phyloP scores from a whole-genome alignment of 2,113 vertebrate species.

The Terrapene triunguis region DNA sequence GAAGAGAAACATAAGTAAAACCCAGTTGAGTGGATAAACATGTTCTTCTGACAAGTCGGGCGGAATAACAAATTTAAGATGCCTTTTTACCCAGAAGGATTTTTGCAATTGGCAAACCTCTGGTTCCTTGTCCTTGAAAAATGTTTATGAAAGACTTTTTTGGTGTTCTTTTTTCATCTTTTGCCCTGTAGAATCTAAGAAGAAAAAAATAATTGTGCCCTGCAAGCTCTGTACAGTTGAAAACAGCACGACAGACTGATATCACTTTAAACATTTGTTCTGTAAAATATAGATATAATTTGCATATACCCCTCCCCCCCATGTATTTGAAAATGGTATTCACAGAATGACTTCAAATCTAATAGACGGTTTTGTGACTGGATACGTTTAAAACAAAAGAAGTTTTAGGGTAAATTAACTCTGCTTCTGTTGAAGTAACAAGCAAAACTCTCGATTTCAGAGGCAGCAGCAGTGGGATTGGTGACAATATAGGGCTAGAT shows the following conservation, averaged over 20 bases:
- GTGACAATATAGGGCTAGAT: background rate
- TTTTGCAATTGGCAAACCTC: slow-evolving; percentile 37
- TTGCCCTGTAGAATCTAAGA: background rate
- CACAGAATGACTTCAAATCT: background rate
- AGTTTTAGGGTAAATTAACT: background rate
- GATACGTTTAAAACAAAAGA: background rate
- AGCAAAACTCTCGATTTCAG: background rate
- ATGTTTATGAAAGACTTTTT: background rate
- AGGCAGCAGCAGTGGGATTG: background rate
- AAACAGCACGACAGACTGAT: background rate
- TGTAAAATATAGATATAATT: background rate
- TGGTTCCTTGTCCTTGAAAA: slow-evolving; percentile 38
- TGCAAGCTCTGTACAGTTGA: background rate
- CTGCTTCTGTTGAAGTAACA: background rate
- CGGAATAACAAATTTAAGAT: slow-evolving; percentile 47
- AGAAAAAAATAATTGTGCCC: background rate
- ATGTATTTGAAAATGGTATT: background rate
- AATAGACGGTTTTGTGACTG: background rate
- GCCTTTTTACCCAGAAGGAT: slow-evolving; percentile 43
- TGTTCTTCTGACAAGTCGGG: slow-evolving; percentile 56
- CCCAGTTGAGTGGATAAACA: slow-evolving; percentile 56
- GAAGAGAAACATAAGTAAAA: slow-evolving; percentile 34
- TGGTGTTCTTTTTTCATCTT: background rate
- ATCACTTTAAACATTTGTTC: background rate
- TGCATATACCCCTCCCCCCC: background rate